Conservation (phyloP, 2,888 invertebrate genomes). For the Raillietiella orientalis region DNA sequence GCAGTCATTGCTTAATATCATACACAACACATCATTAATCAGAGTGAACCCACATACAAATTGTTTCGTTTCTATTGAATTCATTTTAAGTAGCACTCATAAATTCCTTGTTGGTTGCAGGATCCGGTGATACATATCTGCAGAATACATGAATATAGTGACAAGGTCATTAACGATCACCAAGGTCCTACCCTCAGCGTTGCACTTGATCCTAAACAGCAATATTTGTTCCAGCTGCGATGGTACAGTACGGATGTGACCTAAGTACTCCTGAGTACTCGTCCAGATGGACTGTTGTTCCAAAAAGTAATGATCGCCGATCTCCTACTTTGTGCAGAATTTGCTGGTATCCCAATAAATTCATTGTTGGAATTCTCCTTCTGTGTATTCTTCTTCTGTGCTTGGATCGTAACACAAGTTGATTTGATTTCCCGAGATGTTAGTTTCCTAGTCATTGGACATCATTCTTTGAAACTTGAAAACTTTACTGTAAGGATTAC, state of each 20-base stretch:
- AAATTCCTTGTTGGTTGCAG: too few relatives aligned
- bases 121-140: constrained; percentile 21
- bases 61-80: too few relatives aligned
- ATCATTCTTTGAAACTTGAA: too few relatives aligned
- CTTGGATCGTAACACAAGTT: too few relatives aligned
- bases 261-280: constrained; percentile 21
- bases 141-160: constrained; percentile 7
- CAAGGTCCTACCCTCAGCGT: constrained; percentile 24
- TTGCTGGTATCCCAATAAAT: constrained; percentile 34
- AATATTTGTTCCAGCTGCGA: constrained; percentile 15
- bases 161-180: constrained; percentile 19
- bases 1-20: too few relatives aligned
- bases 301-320: constrained; percentile 37
- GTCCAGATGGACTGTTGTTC: constrained; percentile 25
- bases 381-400: too few relatives aligned
- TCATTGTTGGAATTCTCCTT: constrained; percentile 43
- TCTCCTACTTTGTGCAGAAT: constrained; percentile 36
- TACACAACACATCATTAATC: too few relatives aligned
- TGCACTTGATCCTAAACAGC: constrained; percentile 22
- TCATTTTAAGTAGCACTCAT: too few relatives aligned
- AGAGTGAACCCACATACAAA: too few relatives aligned
- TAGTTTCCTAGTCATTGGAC: too few relatives aligned
- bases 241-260: constrained; percentile 12
- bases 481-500: too few relatives aligned
- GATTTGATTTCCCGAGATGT: too few relatives aligned